phyloP scores from a whole-genome alignment of 1,140 invertebrate genomes.

The Elysia chlorotica region DNA sequence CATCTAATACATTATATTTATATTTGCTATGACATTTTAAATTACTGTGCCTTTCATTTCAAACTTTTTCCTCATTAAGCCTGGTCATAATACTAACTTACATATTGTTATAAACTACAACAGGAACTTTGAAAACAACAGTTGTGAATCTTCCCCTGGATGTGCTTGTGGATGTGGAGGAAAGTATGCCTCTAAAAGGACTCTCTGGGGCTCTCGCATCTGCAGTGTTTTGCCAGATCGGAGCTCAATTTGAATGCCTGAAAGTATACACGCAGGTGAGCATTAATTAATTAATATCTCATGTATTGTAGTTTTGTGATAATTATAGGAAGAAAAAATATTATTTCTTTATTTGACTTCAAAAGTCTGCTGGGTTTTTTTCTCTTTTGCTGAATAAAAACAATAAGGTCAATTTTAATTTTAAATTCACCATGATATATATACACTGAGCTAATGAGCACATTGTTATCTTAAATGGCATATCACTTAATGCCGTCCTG shows the following conservation, averaged over 20 bases:
- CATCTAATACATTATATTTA: background rate
- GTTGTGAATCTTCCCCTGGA: constrained; percentile 63
- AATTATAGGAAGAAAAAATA: no score
- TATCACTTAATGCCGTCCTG: no score
- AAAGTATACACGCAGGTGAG: constrained; percentile 45
- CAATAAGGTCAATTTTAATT: no score
- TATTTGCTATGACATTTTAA: background rate
- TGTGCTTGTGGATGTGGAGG: constrained; percentile 72
- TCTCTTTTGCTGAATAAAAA: no score
- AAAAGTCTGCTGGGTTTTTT: no score
- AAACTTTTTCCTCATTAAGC: background rate
- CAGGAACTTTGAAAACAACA: constrained; percentile 61
- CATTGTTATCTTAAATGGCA: no score
- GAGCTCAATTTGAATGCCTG: constrained; percentile 40
- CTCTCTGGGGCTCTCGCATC: constrained; percentile 30
- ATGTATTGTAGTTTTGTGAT: no score
- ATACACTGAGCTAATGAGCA: no score
- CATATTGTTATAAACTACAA: constrained; percentile 35
- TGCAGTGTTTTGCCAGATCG: constrained; percentile 41
- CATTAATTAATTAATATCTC: no score
- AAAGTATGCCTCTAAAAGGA: constrained; percentile 32
- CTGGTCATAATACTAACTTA: background rate
- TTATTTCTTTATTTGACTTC: no score
- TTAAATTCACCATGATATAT: no score
- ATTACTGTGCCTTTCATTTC: background rate